Conservation (phyloP, 2,888 invertebrate genomes). For the Leistus spinibarbis region DNA sequence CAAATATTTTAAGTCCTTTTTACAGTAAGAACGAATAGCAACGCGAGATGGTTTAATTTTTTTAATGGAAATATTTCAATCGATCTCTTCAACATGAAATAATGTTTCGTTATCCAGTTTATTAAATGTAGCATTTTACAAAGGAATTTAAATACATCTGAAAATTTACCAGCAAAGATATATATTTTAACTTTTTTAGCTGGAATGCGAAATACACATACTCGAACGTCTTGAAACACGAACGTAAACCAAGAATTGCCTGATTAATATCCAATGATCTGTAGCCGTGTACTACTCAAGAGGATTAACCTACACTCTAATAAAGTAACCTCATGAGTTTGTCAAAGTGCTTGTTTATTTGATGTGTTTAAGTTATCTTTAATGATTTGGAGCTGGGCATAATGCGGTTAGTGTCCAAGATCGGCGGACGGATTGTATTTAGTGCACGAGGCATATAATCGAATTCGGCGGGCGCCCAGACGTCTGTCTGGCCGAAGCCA, state of each 20-base stretch:
- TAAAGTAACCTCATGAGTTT: background rate
- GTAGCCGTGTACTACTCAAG: background rate
- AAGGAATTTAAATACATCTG: too few relatives aligned
- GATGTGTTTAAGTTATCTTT: background rate
- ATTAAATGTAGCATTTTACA: too few relatives aligned
- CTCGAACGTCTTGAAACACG: too few relatives aligned
- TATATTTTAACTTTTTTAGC: too few relatives aligned
- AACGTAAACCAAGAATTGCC: too few relatives aligned
- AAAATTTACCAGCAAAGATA: too few relatives aligned
- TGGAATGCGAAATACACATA: too few relatives aligned
- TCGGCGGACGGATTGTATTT: background rate
- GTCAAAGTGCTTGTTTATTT: background rate
- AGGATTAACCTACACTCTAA: background rate
- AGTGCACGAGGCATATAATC: background rate
- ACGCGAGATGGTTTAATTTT: slow-evolving; percentile 17
- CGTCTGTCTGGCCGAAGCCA: background rate
- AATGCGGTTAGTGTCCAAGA: background rate
- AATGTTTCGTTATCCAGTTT: too few relatives aligned
- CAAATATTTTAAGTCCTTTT: slow-evolving; percentile 33
- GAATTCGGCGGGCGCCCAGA: background rate
- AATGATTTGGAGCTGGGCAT: background rate
- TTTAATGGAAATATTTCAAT: slow-evolving; percentile 20
- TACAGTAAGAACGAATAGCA: slow-evolving; percentile 15
- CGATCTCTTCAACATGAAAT: too few relatives aligned
- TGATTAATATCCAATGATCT: too few relatives aligned